These are phyloP conservation scores for Amaurobius ferox DNA, from an alignment of 2,888 invertebrate genomes.

Conservation along the genomic window DNA sequence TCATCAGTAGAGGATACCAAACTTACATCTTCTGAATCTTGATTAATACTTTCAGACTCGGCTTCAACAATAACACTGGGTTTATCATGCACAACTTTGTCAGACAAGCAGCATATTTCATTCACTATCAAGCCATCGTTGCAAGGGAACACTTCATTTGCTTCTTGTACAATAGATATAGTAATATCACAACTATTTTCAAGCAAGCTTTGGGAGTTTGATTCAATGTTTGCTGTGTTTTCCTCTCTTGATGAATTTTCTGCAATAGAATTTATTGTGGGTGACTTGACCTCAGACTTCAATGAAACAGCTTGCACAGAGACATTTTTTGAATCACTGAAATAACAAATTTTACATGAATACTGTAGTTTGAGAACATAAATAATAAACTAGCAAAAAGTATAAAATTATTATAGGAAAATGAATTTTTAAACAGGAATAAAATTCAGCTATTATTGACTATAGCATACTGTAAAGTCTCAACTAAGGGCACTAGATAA, in stretches of 20 bases:
- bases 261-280: background rate
- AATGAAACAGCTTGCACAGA: background rate
- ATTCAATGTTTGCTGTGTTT: background rate
- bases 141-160: constrained; percentile 29
- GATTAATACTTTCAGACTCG: background rate
- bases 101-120: constrained; percentile 27
- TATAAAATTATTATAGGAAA: background rate
- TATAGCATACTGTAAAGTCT: too few species aligned
- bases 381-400: background rate
- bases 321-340: background rate
- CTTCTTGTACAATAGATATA: constrained; percentile 35
- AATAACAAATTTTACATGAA: background rate
- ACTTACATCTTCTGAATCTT: background rate
- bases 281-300: background rate
- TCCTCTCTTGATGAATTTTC: background rate
- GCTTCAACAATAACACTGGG: constrained; percentile 19
- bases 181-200: constrained; percentile 21
- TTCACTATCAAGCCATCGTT: constrained; percentile 50
- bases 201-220: background rate
- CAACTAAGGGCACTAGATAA: too few species aligned
- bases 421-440: background rate
- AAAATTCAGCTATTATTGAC: background rate
- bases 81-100: background rate
- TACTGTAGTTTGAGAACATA: background rate
- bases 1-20: background rate